Base-by-base conservation (phyloP, 2,888 invertebrate species). In the Miltochrista miniata region DNA sequence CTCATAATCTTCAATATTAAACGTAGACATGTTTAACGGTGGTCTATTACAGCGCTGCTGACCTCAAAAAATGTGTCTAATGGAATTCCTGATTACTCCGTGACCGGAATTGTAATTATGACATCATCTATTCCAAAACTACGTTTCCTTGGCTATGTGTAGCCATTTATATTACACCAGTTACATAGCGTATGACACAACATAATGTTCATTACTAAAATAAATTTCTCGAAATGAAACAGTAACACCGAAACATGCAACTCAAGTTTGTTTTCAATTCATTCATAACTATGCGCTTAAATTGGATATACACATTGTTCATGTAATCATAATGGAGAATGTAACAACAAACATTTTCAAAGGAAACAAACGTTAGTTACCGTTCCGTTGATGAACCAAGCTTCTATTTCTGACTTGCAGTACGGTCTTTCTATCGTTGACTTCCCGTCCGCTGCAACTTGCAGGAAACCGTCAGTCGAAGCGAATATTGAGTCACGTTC, bases 381-480 rank as follows among this genome's bases (percentile, higher is more conserved):
- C 81, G 75, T 77, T 79, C 62, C 64, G 73, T 70, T 68, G 60
- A 61, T 70, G 58, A 59, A 67, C 61, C 52, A 59, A 68, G 53
- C 56, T 73, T 82, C 82, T 88, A 88, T 88, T 89, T 87, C 71
- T 69, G 80, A 78, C 76, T 66, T 65, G 45, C 71, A 64, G 64
- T 72, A 2, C 68, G 68, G 70, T 71, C 70, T 66, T 68, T 56
- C 65, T 72, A 54, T 54, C 61, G 62, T 50, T 48, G 74, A 72
- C 76, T 83, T 45, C 83, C 87, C 83, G 85, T 64, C 48, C n/a
- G 18, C 2, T 24, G 18, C 18, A 24, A 70, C 71, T 60, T 70
- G 74, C 81, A 79, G 85, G 87, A 87, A 85, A 66, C 76, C 59
- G 76, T 67, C 77, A 78, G 76, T 83, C 85, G 82, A 80, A 82